A percentile compares a stretch with the other conserved stretches of the same genome.
phyloP scores from a whole-genome alignment of 2,797 vertebrate species.

The Amblyraja radiata region DNA sequence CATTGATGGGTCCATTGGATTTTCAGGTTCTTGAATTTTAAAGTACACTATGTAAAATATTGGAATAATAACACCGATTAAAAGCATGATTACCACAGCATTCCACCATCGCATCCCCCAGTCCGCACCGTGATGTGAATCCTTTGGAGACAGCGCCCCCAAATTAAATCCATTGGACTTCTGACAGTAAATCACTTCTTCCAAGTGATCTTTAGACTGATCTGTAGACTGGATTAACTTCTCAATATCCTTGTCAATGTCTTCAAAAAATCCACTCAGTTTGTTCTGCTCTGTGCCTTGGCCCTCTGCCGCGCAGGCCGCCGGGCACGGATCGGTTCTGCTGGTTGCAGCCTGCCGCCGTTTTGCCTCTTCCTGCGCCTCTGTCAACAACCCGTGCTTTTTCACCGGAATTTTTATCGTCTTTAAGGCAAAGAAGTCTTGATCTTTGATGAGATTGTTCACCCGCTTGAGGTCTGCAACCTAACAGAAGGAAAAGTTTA shows the following conservation, averaged over 20 bases:
- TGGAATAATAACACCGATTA: slow-evolving; percentile 79
- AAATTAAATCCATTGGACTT: slow-evolving; percentile 38
- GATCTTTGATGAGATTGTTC: slow-evolving; percentile 86
- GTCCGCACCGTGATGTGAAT: slow-evolving; percentile 60
- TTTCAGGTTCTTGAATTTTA: slow-evolving; percentile 65
- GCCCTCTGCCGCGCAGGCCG: not conserved
- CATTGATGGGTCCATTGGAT: not conserved
- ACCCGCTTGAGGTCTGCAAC: slow-evolving; percentile 84
- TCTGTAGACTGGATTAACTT: slow-evolving; percentile 59
- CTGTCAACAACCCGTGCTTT: slow-evolving; percentile 71
- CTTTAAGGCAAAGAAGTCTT: slow-evolving; percentile 84
- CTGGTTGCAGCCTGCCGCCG: slow-evolving; percentile 39
- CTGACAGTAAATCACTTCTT: slow-evolving; percentile 42
- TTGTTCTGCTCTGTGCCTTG: slow-evolving; percentile 44
- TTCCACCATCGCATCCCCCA: slow-evolving; percentile 94
- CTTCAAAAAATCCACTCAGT: slow-evolving; percentile 70
- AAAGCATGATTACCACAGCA: slow-evolving; percentile 80
- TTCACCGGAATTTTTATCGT: slow-evolving; percentile 84
- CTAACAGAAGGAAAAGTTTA: slow-evolving; percentile 50
- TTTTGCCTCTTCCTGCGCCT: slow-evolving; percentile 50
- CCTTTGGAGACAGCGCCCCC: not conserved
- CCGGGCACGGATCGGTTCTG: slow-evolving; percentile 23
- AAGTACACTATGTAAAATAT: slow-evolving; percentile 89
- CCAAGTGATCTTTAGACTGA: slow-evolving; percentile 50
- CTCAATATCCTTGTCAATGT: slow-evolving; percentile 74